Conservation (phyloP, 2,113 vertebrate genomes). For the Paradoxurus hermaphroditus region DNA sequence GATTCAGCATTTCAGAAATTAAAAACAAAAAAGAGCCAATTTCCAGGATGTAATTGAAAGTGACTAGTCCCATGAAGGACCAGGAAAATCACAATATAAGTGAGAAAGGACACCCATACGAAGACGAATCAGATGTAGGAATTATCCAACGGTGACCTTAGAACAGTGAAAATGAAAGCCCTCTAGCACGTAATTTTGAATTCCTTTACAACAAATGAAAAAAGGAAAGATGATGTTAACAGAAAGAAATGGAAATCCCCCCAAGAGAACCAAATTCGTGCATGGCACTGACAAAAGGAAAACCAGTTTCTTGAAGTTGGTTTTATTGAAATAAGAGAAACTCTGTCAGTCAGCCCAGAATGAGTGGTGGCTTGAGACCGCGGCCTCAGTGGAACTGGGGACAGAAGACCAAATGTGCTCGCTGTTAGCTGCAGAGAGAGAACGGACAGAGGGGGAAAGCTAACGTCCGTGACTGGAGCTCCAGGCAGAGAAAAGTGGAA, state of each 20-base stretch:
- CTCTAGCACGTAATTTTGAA: neutral
- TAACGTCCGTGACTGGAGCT: neutral
- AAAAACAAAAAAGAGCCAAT: neutral
- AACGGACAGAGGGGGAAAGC: neutral
- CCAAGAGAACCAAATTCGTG: neutral
- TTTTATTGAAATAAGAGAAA: neutral
- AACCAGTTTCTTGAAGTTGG: neutral
- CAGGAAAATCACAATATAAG: neutral
- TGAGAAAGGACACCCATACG: neutral
- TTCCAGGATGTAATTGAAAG: neutral
- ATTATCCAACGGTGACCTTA: neutral
- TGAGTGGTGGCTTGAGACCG: neutral
- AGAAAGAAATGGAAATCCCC: neutral
- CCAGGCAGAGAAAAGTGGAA: neutral
- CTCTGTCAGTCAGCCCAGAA: neutral
- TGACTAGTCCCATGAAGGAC: neutral
- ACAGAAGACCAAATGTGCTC: neutral
- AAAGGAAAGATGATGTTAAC: neutral
- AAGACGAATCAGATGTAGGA: neutral
- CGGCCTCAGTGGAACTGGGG: neutral
- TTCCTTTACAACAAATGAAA: neutral
- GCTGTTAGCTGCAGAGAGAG: neutral
- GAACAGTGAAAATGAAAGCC: neutral
- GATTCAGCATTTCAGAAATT: neutral
- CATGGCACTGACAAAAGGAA: neutral